Percentiles rank a stretch among this genome's conserved stretches.
Conservation (phyloP, 2,113 vertebrate genomes). For the Indicator maculatus region DNA sequence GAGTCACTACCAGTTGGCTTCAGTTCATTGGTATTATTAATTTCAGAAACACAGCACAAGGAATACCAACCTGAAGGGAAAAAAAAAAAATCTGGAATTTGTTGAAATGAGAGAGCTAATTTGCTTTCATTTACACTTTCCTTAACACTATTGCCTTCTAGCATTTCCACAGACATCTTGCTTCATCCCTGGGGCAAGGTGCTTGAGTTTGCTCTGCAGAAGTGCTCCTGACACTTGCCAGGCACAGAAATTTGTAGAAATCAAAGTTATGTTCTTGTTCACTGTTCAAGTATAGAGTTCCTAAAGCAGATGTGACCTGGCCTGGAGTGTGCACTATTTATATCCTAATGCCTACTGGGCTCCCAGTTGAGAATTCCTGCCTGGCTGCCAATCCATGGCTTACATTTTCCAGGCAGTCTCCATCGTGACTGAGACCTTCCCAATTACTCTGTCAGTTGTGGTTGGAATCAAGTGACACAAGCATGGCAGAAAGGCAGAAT, state of each 20-base stretch:
- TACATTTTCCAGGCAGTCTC: not conserved
- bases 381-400: constrained; percentile 9
- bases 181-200: not conserved
- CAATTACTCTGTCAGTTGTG: not conserved
- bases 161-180: not conserved
- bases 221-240: not conserved
- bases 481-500: not conserved
- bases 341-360: not conserved
- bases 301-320: not conserved
- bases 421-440: not conserved
- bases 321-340: constrained; percentile 12
- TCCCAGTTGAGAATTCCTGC: constrained; percentile 30
- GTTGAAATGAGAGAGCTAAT: not conserved
- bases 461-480: not conserved
- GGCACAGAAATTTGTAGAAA: not conserved
- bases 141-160: not conserved
- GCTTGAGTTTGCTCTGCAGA: not conserved
- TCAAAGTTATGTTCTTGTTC: not conserved
- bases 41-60: not conserved
- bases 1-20: not conserved
- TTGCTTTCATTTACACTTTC: not conserved
- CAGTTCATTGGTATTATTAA: not conserved
- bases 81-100: not conserved
- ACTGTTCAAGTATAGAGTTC: not conserved
- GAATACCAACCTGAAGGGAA: not conserved